Evolutionary conservation across 2,888 invertebrate species (phyloP).

Genomic region (Leptopilina drosophilae): DNA sequence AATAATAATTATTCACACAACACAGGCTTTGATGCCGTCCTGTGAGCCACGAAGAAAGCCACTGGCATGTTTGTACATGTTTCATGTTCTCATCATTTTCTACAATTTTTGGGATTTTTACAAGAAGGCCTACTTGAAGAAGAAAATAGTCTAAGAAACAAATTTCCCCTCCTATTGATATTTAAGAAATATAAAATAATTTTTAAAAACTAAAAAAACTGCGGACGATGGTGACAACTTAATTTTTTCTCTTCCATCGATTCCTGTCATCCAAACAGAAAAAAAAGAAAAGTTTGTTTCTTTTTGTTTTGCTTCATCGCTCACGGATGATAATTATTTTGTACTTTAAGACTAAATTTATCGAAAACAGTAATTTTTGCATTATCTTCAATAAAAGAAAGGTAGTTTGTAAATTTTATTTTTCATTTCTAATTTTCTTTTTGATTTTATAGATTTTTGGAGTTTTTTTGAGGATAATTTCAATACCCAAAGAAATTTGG

Average conservation of each 20-base stretch:
- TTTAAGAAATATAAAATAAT: neutral
- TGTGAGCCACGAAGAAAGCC: constrained; percentile 79
- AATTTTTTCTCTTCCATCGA: neutral
- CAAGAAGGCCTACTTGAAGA: constrained; percentile 78
- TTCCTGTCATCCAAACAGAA: neutral
- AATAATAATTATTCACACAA: constrained; percentile 81
- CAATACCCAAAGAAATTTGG: too few relatives aligned
- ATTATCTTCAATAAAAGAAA: neutral
- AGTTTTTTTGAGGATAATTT: too few relatives aligned
- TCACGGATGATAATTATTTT: constrained; percentile 50
- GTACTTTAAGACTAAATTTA: constrained; percentile 58
- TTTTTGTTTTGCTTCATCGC: neutral
- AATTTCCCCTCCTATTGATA: neutral
- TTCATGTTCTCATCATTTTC: constrained; percentile 82
- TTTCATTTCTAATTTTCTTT: too few relatives aligned
- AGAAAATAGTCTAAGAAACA: constrained; percentile 64
- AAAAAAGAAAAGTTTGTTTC: neutral
- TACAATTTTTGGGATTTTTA: constrained; percentile 87
- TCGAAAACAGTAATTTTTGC: neutral
- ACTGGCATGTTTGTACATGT: constrained; percentile 79
- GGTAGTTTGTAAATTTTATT: too few relatives aligned
- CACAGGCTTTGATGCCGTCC: constrained; percentile 79
- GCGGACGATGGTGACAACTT: constrained; percentile 22
- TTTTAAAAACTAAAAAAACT: neutral
- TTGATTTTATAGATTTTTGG: too few relatives aligned